A percentile compares a stretch with the other conserved stretches of the same genome.
These are phyloP conservation scores for Amaurobius ferox DNA, from an alignment of 2,888 invertebrate species.

Conservation along the genomic window DNA sequence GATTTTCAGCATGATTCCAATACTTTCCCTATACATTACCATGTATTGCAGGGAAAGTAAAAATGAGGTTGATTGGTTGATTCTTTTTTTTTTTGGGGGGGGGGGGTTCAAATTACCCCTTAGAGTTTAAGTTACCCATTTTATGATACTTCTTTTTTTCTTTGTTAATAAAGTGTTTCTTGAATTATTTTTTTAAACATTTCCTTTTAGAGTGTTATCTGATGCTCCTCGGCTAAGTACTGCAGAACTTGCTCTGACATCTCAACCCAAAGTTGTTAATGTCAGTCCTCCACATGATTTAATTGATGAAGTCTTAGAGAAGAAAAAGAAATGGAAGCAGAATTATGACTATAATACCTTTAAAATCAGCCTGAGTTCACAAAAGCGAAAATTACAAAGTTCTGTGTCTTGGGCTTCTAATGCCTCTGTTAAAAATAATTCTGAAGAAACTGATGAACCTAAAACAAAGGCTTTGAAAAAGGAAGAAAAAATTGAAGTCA, in stretches of 20 bases:
- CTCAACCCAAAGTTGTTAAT: constrained; percentile 57
- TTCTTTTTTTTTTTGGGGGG: no score
- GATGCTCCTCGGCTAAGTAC: constrained; percentile 66
- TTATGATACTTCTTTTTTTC: no score
- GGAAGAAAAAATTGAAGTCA: no score
- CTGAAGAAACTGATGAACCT: constrained; percentile 39
- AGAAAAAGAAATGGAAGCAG: constrained; percentile 30
- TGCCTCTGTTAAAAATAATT: constrained; percentile 4
- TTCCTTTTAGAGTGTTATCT: constrained; percentile 44
- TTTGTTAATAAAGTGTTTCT: background rate
- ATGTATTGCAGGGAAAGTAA: no score
- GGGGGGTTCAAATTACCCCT: no score
- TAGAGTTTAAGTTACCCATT: no score
- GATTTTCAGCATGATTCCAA: no score
- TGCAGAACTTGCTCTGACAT: constrained; percentile 49
- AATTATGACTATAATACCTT: constrained; percentile 26
- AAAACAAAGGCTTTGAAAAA: constrained; percentile 47
- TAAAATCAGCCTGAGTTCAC: constrained; percentile 7
- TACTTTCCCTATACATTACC: no score
- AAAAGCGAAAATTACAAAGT: constrained; percentile 63
- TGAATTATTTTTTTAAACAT: constrained; percentile 24
- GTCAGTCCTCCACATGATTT: constrained; percentile 24
- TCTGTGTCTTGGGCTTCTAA: constrained; percentile 58
- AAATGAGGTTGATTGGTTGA: no score
- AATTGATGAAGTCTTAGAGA: constrained; percentile 45